Conservation (phyloP, 2,113 vertebrate species). For the Rynchops niger region DNA sequence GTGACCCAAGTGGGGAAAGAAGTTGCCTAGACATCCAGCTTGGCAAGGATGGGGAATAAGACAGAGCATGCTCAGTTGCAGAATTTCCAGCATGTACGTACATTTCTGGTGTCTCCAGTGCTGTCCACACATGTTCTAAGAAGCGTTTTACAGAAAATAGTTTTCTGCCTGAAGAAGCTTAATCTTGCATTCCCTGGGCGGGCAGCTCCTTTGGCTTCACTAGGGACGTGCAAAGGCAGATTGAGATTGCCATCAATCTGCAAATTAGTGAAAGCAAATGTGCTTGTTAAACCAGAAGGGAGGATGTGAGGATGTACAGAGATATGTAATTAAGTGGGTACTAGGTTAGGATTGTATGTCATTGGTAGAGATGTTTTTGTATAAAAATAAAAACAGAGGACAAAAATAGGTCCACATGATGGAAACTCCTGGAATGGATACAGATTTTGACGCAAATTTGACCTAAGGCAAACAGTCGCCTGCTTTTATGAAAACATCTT, state of each 20-base stretch:
- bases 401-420: not conserved
- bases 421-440: not conserved
- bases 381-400: not conserved
- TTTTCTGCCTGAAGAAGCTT: not conserved
- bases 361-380: not conserved
- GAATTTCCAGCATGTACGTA: not conserved
- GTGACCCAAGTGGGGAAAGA: not conserved
- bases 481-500: not conserved
- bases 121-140: not conserved
- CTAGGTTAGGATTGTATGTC: not conserved
- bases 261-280: not conserved
- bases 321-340: not conserved
- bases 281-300: not conserved
- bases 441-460: not conserved
- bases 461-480: not conserved
- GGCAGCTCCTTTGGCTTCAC: not conserved
- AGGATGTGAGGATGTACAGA: not conserved
- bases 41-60: not conserved
- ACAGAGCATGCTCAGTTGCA: not conserved
- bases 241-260: not conserved
- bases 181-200: not conserved
- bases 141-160: not conserved
- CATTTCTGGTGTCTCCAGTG: not conserved
- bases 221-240: not conserved
- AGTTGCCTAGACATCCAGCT: not conserved